Percentiles rank a stretch among this genome's conserved stretches.
phyloP scores from a whole-genome alignment of 2,888 invertebrate species.

The Eupithecia centaureata region DNA sequence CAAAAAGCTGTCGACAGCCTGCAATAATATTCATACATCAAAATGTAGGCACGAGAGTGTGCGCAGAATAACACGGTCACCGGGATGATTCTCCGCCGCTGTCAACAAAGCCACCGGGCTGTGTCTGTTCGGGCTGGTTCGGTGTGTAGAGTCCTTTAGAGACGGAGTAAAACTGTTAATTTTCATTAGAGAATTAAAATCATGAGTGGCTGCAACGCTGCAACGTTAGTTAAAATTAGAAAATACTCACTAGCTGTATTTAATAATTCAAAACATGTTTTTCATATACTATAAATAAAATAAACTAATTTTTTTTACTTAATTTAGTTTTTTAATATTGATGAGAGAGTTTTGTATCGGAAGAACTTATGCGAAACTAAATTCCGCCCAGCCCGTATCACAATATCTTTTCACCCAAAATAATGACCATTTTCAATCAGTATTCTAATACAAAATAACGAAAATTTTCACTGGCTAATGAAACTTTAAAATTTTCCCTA shows the following conservation, averaged over 20 bases:
- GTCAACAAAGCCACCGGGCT: neutral
- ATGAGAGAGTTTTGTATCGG: neutral
- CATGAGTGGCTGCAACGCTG: neutral
- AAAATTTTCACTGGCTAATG: constrained; percentile 44
- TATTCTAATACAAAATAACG: too few species aligned
- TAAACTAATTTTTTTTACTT: too few species aligned
- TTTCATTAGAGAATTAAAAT: neutral
- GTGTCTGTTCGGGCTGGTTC: neutral
- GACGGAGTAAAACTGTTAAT: neutral
- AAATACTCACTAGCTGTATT: too few species aligned
- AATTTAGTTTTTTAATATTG: too few species aligned
- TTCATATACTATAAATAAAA: too few species aligned
- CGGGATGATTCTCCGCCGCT: neutral
- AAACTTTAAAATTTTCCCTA: constrained; percentile 50
- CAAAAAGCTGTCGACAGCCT: neutral
- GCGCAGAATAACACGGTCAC: neutral
- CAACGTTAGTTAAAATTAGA: too few species aligned
- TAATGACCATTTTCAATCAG: too few species aligned
- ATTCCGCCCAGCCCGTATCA: neutral
- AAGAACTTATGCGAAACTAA: neutral
- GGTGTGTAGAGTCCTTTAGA: neutral
- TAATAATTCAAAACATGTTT: too few species aligned
- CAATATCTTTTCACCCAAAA: neutral
- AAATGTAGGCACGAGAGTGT: neutral
- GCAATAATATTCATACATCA: neutral